Evolutionary conservation across 2,888 invertebrate genomes (phyloP).

Genomic region (Phyto melanocephala): DNA sequence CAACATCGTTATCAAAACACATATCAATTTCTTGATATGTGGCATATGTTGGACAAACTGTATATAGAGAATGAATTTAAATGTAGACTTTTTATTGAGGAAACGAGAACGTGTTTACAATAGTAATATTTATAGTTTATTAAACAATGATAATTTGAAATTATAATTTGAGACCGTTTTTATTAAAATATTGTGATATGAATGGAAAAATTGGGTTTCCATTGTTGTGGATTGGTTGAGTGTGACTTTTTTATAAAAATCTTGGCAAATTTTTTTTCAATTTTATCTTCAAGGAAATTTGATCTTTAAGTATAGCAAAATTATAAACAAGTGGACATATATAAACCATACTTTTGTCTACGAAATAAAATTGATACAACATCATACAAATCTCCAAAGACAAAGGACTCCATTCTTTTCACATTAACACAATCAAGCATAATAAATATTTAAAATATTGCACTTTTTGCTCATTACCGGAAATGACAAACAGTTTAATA

Average conservation of each 20-base stretch:
- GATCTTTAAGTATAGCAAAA: not conserved
- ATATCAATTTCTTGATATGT: conserved; percentile 54
- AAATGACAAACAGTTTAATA: conserved; percentile 55
- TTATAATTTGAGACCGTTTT: not conserved
- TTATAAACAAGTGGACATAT: not conserved
- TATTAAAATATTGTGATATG: conserved; percentile 20
- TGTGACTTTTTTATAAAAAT: no score
- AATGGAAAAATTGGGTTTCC: not conserved
- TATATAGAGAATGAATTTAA: conserved; percentile 49
- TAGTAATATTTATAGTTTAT: conserved; percentile 31
- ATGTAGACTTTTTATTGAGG: conserved; percentile 44
- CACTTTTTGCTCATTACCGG: conserved; percentile 50
- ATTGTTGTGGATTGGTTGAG: no score
- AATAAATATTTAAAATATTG: conserved; percentile 25
- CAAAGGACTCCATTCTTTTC: conserved; percentile 37
- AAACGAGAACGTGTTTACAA: conserved; percentile 46
- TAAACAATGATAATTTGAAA: conserved; percentile 35
- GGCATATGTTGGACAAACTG: conserved; percentile 51
- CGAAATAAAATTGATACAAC: conserved; percentile 28
- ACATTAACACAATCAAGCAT: conserved; percentile 16
- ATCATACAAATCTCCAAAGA: not conserved
- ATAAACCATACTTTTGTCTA: conserved; percentile 14
- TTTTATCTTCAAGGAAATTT: no score
- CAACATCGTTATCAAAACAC: not conserved
- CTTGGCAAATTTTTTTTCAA: no score